Base-by-base conservation (phyloP, 2,797 vertebrate genomes). In the Babyrousa celebensis region DNA sequence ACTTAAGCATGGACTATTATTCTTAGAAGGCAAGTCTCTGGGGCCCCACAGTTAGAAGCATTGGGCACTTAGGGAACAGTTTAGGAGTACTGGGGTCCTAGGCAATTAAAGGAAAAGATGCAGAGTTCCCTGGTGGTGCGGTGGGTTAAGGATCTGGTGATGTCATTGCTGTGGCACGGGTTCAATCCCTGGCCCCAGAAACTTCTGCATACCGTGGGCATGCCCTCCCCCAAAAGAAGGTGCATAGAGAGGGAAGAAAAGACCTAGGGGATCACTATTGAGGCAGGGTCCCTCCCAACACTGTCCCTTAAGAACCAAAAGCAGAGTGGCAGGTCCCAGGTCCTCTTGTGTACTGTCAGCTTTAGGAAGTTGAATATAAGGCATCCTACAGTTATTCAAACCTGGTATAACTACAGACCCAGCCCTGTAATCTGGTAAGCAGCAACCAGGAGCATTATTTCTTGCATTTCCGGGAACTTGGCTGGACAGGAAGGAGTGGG, bases 281-380 rank as follows among this genome's bases (percentile, higher is more conserved):
- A 80, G 60, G 56, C 40, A 86, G 10, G 7, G 12, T 56, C 56
- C 74, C 56, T 83, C 56, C 58, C 20, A 82, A 54, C 25, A 95
- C 82, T 6, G 75, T 9, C 7, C 48, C 58, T 90, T 75, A 82
- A 85, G 80, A 92, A 67, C 63, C 17, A 52, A 92, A 78, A 92
- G 48, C 71, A 90, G 16, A 92, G 56, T 48, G 82, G 75, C 56
- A 90, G 21, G n/a, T 72, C 58, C 32, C 27, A 54, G 62, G 16
- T 29, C 17, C 75, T 79, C 95, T 83, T 85, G 43, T 70, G 70
- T 25, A 71, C 12, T 11, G 58, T 77, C n/a, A 91, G 14, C 52
- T 36, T 62, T 78, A 85, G 79, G 29, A 84, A 54, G 63, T 18
- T 17, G 43, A 86, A 20, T 32, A 93, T 58, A 63, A 36, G 48